phyloP scores from a whole-genome alignment of 2,113 vertebrate species.

The Pavo muticus region DNA sequence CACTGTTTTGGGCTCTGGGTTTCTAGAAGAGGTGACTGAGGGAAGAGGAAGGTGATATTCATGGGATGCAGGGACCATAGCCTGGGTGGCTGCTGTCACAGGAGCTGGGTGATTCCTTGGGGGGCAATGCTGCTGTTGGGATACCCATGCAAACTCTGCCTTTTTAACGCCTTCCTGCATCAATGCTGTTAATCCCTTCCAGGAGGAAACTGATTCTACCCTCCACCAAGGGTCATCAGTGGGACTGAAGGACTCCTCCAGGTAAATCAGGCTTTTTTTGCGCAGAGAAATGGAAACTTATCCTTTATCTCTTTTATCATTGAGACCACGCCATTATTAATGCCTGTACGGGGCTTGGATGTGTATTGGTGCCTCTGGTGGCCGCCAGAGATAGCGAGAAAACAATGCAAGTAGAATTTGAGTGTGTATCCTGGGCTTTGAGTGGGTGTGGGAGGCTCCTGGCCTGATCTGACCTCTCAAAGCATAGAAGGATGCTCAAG shows the following conservation, averaged over 20 bases:
- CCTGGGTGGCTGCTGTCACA: background rate
- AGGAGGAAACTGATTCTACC: background rate
- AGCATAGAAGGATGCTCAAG: background rate
- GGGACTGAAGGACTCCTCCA: background rate
- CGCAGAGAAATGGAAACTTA: background rate
- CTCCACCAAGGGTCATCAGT: background rate
- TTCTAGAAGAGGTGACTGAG: background rate
- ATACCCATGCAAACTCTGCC: background rate
- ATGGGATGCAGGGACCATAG: background rate
- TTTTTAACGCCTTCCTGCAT: background rate
- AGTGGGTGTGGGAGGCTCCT: background rate
- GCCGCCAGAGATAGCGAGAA: background rate
- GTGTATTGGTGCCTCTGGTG: fast-evolving
- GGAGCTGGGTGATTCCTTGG: background rate
- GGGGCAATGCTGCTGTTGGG: background rate
- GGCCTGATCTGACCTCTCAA: background rate
- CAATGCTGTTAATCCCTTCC: background rate
- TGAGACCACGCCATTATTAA: background rate
- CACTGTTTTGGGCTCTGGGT: background rate
- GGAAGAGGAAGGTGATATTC: background rate
- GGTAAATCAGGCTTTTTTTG: background rate
- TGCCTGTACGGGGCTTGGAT: background rate
- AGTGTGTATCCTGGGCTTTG: background rate
- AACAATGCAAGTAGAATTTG: background rate
- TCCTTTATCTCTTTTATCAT: background rate